Evolutionary conservation across 2,113 vertebrate genomes (phyloP).

Genomic region (Neopipo cinnamomea): DNA sequence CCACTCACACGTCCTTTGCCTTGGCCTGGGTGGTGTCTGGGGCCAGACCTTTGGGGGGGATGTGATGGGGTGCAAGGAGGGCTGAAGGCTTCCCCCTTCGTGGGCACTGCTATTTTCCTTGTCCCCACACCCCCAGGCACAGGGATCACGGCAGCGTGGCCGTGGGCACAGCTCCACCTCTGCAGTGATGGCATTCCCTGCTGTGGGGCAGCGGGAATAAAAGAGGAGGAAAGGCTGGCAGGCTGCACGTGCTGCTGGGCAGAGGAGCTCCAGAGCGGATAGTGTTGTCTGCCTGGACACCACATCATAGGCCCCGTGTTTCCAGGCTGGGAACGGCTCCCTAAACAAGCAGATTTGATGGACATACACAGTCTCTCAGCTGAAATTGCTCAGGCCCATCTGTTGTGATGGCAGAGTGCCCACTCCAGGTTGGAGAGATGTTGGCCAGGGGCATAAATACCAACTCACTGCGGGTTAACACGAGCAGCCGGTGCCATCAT

Average conservation of each 20-base stretch:
- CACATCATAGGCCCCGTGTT: not conserved
- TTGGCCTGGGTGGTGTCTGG: not conserved
- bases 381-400: not conserved
- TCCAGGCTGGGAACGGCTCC: not conserved
- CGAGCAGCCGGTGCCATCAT: not conserved
- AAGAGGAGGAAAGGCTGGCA: not conserved
- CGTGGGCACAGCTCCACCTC: accelerated
- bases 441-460: not conserved
- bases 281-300: not conserved
- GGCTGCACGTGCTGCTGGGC: not conserved
- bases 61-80: no score
- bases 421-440: not conserved
- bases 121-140: accelerated
- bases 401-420: not conserved
- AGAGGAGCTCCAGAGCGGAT: not conserved
- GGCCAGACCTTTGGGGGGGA: not conserved
- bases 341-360: not conserved
- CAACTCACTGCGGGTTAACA: not conserved
- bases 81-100: not conserved
- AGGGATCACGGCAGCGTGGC: not conserved
- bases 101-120: not conserved
- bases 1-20: not conserved
- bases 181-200: not conserved
- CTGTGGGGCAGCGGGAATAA: accelerated
- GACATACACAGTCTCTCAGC: not conserved